Base-by-base conservation (phyloP, 2,797 vertebrate genomes). In the Eulemur albifrons region DNA sequence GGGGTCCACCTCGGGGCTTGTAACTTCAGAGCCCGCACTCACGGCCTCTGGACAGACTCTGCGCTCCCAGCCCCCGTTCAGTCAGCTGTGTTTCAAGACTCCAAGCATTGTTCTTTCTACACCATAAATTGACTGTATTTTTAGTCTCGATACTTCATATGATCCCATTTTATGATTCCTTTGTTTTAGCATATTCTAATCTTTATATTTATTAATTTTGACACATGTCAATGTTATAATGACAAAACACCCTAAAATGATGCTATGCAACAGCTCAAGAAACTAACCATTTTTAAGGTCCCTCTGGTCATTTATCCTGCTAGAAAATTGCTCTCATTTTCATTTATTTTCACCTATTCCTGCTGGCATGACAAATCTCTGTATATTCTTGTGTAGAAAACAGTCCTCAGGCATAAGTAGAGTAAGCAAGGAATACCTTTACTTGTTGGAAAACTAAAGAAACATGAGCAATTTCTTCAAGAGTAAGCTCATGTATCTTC, bases 331-430 rank as follows among this genome's bases (percentile, higher is more conserved):
- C 54, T 69, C 20, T 83, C 1, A 8, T 57, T 32, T 83, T n/a
- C 43, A 67, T 52, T 84, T 45, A 81, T 82, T 96, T 93, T 77
- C 79, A 75, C 25, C 40, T 73, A 13, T n/a, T 84, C 65, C 67
- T 40, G 67, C 59, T 72, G 69, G 77, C 23, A 59, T 17, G 11
- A 77, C 2, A 76, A 76, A 57, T 23, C 54, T 65, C 17, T 35
- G 0, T 10, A 14, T 23, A 11, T 30, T 59, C 21, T 83, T 59
- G 20, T 61, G 18, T 38, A 38, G 38, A 43, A 63, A 76, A 11
- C 0, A 4, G 50, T 73, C 50, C 12, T 57, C 15, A 8, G 86
- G 57, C 69, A 21, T 10, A 35, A 40, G 43, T 4, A 59, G 48
- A 63, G 45, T 70, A 54, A 48, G 38, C 2, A 38, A 77, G 11